Percentiles rank a stretch among this genome's conserved stretches.
These are phyloP conservation scores for Furcula furcula DNA, from an alignment of 2,888 invertebrate species.

Conservation along the genomic window DNA sequence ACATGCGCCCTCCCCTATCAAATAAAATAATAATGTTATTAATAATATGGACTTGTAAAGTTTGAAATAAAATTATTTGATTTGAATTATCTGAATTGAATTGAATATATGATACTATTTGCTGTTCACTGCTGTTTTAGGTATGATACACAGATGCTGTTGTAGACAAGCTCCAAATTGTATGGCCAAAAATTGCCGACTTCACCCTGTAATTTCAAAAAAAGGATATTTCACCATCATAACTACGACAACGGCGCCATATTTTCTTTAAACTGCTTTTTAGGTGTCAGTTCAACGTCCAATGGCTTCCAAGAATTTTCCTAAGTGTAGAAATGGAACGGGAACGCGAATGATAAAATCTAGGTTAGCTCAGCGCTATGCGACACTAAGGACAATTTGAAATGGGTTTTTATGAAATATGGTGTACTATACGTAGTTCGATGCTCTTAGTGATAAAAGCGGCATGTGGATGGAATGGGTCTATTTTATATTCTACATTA, in stretches of 20 bases:
- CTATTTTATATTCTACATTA: background rate
- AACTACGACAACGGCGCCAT: background rate
- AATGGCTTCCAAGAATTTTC: constrained; percentile 15
- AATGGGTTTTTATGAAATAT: background rate
- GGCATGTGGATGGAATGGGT: background rate
- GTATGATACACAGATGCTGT: no score
- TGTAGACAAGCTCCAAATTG: no score
- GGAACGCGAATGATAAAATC: background rate
- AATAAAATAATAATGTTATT: no score
- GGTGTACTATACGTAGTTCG: background rate
- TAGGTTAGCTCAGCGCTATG: background rate
- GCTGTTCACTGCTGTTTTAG: no score
- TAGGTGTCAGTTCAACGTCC: background rate
- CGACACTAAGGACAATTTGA: constrained; percentile 2
- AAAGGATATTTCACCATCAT: background rate
- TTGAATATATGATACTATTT: no score
- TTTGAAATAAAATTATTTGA: no score
- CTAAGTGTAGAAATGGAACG: constrained; percentile 6
- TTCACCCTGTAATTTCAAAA: no score
- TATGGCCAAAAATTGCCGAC: no score
- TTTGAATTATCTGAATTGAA: no score
- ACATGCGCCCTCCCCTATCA: no score
- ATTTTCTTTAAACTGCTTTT: background rate
- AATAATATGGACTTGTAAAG: no score
- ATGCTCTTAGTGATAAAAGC: background rate